These are phyloP conservation scores for Acromyrmex echinatior DNA, from an alignment of 1,140 invertebrate species.

Conservation along the genomic window DNA sequence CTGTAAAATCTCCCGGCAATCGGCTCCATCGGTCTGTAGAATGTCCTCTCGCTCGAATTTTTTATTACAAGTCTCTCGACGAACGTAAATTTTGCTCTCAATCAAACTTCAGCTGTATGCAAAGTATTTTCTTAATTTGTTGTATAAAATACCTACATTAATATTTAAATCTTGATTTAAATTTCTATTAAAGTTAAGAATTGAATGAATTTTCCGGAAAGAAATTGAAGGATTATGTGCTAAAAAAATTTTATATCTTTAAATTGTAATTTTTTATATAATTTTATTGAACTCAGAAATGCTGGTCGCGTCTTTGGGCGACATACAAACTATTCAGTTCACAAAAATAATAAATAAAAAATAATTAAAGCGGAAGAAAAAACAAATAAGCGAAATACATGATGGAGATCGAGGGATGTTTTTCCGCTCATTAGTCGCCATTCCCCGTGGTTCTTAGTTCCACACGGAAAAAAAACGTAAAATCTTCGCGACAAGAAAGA, in stretches of 20 bases:
- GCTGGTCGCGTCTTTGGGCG: not conserved
- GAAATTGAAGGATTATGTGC: not conserved
- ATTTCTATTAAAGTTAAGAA: constrained; percentile 8
- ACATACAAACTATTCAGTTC: not conserved
- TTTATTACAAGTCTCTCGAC: not conserved
- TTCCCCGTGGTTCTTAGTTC: constrained; percentile 15
- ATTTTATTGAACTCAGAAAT: not conserved
- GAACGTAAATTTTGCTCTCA: constrained; percentile 20
- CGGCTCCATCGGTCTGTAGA: not conserved
- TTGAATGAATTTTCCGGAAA: not conserved
- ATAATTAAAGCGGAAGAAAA: constrained; percentile 14
- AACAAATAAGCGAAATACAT: constrained; percentile 36
- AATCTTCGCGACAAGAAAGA: constrained; percentile 43
- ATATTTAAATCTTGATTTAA: constrained; percentile 1
- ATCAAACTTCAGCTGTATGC: constrained; percentile 3
- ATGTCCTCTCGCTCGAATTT: not conserved
- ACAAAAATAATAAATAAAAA: not conserved
- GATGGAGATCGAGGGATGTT: constrained; percentile 56
- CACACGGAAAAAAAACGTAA: constrained; percentile 1
- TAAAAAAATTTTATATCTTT: not conserved
- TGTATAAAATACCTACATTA: not conserved
- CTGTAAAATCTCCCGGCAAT: constrained; percentile 38
- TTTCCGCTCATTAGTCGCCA: constrained; percentile 72
- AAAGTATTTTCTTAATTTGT: constrained; percentile 7
- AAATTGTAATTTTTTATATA: not conserved